phyloP scores from a whole-genome alignment of 2,797 vertebrate species.

The Protosalanx chinensis region DNA sequence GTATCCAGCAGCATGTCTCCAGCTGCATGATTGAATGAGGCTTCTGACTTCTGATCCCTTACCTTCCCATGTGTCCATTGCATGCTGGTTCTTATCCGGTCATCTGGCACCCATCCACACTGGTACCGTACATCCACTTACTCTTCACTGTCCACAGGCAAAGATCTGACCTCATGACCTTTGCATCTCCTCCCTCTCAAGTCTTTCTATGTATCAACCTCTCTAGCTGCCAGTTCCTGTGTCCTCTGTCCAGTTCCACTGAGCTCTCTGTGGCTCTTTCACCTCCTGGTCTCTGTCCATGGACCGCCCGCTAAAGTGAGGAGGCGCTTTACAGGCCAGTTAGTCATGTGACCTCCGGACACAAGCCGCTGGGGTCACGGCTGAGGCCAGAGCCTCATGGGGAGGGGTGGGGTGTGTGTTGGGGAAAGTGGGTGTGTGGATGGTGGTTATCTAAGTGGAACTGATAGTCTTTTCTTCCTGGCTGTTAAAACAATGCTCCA shows the following conservation, averaged over 20 bases:
- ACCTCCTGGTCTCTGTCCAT: slow-evolving; percentile 4
- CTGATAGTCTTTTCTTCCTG: slow-evolving; percentile 8
- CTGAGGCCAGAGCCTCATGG: slow-evolving; percentile 9
- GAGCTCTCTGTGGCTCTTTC: neutral
- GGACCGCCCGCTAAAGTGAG: slow-evolving; percentile 7
- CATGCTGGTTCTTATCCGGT: slow-evolving; percentile 20
- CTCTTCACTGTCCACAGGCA: slow-evolving; percentile 1
- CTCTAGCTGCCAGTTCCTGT: neutral
- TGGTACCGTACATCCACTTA: neutral
- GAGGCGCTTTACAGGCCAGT: slow-evolving; percentile 14
- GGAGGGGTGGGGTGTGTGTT: slow-evolving; percentile 2
- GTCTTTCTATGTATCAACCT: neutral
- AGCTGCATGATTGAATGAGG: too few relatives aligned
- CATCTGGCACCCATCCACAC: slow-evolving; percentile 14
- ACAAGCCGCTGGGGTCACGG: slow-evolving; percentile 16
- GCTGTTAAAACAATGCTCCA: slow-evolving; percentile 18
- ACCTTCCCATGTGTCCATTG: slow-evolving; percentile 30
- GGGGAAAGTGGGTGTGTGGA: slow-evolving; percentile 4
- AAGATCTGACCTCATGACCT: slow-evolving; percentile 10
- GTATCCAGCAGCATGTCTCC: too few relatives aligned
- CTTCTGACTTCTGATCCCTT: neutral
- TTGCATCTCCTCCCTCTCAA: neutral
- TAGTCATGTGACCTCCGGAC: slow-evolving; percentile 26
- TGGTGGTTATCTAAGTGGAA: slow-evolving; percentile 16
- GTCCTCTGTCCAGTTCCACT: slow-evolving; percentile 9